Base-by-base conservation (phyloP, 2,888 invertebrate species). In the Nymphalis polychloros region DNA sequence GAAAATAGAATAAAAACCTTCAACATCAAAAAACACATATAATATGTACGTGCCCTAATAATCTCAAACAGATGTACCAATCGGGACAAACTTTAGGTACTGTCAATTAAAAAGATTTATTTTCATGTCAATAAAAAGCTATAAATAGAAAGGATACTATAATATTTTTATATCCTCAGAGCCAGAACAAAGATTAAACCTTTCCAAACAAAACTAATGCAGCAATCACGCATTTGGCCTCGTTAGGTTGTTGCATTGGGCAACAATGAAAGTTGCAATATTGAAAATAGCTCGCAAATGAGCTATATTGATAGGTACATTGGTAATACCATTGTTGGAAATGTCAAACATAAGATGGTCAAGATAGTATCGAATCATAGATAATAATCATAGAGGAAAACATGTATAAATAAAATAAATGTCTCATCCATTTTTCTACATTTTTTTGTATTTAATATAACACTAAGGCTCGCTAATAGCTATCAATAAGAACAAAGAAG, bases 241-340 rank as follows among this genome's bases (percentile, higher is more conserved):
- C 73, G 72, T 72, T 72, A 53, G 59, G 63, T 57, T 50, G 63
- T 52, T 61, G 52, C 64, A 63, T 74, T 73, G 67, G 72, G 72
- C 67, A 73, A 72, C 65, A 75, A 76, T 68, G 75, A 76, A 76
- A 73, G 76, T 73, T 67, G 70, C 63, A 73, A 70, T 73, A 72
- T 72, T 75, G 70, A 71, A 76, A 73, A 73, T 72, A 68, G 70
- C 64, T 49, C 48, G 50, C 69, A 64, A 69, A 65, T 64, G 69
- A 69, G 61, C 62, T 55, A 67, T 53, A 62, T 57, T 67, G 48
- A 41, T 61, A 61, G 41, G 31, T 41, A 62, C 60, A 47, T 60
- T 59, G 64, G 35, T 59, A 60, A 50, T 52, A 53, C 52, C 47
- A 52, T 60, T 67, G 61, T 62, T 48, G 47, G 55, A 67, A 62